Evolutionary conservation across 2,113 vertebrate species (phyloP).

Genomic region (Lathamus discolor): DNA sequence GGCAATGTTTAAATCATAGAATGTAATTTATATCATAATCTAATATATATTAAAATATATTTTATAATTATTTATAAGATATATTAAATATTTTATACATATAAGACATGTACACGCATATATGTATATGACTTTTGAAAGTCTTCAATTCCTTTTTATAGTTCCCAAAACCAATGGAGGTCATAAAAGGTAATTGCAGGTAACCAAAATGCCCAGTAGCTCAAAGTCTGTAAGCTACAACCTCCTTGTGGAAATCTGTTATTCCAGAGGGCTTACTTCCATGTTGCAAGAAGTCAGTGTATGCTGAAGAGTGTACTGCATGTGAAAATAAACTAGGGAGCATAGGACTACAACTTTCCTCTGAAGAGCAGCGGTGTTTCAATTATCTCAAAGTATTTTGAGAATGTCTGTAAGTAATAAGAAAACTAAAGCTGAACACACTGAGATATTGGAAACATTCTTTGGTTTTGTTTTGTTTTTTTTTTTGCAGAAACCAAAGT

Average conservation of each 20-base stretch:
- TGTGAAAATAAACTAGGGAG: neutral
- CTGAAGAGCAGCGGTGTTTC: neutral
- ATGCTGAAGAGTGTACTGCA: neutral
- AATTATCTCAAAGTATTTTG: neutral
- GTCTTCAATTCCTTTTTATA: neutral
- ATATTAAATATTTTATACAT: neutral
- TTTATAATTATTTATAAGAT: neutral
- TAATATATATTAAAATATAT: neutral
- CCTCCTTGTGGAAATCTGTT: neutral
- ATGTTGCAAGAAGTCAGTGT: neutral
- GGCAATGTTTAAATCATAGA: too few species aligned
- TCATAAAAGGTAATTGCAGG: constrained; percentile 1
- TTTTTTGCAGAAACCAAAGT: neutral
- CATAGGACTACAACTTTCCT: neutral
- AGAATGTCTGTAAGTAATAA: neutral
- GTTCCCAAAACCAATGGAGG: neutral
- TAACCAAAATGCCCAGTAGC: neutral
- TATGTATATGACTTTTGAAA: neutral
- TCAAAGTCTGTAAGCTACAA: neutral
- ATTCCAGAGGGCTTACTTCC: neutral
- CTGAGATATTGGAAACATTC: neutral
- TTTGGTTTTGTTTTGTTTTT: neutral
- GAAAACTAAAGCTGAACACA: neutral
- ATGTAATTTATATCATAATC: too few species aligned
- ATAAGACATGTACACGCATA: neutral